Evolutionary conservation across 2,888 invertebrate genomes (phyloP).

Genomic region (Euzophera pinguis): DNA sequence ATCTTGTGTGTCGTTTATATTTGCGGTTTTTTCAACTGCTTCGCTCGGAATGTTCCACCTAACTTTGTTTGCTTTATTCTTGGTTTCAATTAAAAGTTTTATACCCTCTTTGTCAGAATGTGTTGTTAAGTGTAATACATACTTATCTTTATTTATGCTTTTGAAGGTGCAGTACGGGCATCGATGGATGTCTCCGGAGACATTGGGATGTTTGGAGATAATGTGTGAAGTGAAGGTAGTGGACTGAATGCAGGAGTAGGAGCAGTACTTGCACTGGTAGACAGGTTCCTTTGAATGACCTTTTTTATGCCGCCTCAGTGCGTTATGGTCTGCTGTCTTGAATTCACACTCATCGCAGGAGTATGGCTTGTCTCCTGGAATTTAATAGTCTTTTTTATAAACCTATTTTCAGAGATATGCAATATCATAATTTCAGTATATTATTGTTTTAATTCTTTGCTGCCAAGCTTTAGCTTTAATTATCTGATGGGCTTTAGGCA

Average conservation of each 20-base stretch:
- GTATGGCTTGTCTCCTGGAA: slow-evolving; percentile 86
- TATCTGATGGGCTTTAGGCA: too few relatives aligned
- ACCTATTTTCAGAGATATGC: too few relatives aligned
- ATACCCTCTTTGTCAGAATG: slow-evolving; percentile 72
- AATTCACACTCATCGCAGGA: slow-evolving; percentile 87
- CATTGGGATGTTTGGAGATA: slow-evolving; percentile 87
- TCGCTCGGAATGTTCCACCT: slow-evolving; percentile 71
- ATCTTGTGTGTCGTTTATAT: slow-evolving; percentile 31
- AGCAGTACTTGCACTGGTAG: slow-evolving; percentile 89
- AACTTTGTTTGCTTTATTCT: slow-evolving; percentile 49
- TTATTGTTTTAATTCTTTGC: too few relatives aligned
- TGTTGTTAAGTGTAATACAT: slow-evolving; percentile 72
- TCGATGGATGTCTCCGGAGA: slow-evolving; percentile 80
- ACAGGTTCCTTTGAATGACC: slow-evolving; percentile 86
- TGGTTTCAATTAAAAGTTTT: slow-evolving; percentile 53
- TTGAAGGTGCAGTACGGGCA: slow-evolving; percentile 82
- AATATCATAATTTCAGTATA: too few relatives aligned
- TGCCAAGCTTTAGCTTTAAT: neutral
- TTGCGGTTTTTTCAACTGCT: slow-evolving; percentile 33
- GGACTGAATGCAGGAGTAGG: slow-evolving; percentile 90
- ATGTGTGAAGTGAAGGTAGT: slow-evolving; percentile 88
- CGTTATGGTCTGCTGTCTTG: slow-evolving; percentile 88
- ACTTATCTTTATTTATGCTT: slow-evolving; percentile 83
- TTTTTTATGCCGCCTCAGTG: slow-evolving; percentile 88
- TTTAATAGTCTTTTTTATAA: neutral